phyloP scores from a whole-genome alignment of 2,113 vertebrate genomes.

The Petrocephalus microphthalmus region DNA sequence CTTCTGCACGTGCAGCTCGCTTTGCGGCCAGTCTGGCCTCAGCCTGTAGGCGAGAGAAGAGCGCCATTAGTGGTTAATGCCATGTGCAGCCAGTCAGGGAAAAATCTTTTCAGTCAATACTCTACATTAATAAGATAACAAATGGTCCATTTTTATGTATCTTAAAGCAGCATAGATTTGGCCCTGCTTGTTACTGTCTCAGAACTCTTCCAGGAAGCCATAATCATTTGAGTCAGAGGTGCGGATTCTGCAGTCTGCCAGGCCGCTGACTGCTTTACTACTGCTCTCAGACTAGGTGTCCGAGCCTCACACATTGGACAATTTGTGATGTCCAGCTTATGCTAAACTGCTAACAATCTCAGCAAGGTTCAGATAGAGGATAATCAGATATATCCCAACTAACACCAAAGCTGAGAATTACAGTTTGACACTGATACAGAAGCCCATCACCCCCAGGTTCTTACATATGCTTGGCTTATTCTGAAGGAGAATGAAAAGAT shows the following conservation, averaged over 20 bases:
- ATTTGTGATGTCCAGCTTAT: not conserved
- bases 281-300: not conserved
- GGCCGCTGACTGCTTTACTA: not conserved
- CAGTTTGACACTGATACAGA: slow-evolving; percentile 20
- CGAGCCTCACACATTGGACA: not conserved
- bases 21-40: slow-evolving; percentile 94
- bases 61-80: not conserved
- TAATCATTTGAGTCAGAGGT: not conserved
- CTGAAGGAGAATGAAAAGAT: not conserved
- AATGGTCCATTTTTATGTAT: not conserved
- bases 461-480: slow-evolving; percentile 33
- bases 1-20: slow-evolving; percentile 90
- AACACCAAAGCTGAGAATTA: not conserved
- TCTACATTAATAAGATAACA: not conserved
- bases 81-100: not conserved
- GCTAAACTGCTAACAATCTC: not conserved
- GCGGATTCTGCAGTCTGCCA: not conserved
- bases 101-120: not conserved
- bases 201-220: not conserved
- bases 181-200: not conserved
- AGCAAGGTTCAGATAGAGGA: not conserved
- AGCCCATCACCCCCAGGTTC: not conserved
- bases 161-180: not conserved
- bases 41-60: slow-evolving; percentile 61
- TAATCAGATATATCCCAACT: not conserved